Conservation (phyloP, 2,888 invertebrate species). For the Branchellion lobata region DNA sequence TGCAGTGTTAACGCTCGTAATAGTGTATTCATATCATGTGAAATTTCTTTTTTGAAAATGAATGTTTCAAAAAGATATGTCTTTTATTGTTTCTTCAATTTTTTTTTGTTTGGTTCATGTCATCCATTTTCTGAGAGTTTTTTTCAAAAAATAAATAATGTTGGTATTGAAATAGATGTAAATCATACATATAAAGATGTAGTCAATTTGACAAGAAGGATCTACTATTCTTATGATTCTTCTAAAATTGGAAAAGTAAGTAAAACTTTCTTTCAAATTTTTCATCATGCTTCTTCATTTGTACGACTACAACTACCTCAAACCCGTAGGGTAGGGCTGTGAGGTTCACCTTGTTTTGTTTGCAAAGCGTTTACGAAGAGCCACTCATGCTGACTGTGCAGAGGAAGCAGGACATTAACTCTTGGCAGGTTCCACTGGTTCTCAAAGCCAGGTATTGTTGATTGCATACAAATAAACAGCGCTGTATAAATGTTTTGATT, state of each 20-base stretch:
- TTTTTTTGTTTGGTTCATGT: too few relatives aligned
- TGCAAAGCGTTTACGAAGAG: neutral
- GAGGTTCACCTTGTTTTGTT: neutral
- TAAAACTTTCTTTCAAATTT: neutral
- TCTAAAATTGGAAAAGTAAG: neutral
- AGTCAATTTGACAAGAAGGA: neutral
- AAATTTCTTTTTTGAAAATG: too few relatives aligned
- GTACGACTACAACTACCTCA: too few relatives aligned
- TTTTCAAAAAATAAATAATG: neutral
- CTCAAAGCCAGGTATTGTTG: neutral
- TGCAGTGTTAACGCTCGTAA: too few relatives aligned
- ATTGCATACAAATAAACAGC: too few relatives aligned
- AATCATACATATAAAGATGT: neutral
- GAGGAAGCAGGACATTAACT: neutral
- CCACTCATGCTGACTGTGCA: neutral
- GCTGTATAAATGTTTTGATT: too few relatives aligned
- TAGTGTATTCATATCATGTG: too few relatives aligned
- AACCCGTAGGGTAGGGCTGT: neutral
- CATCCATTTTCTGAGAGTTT: too few relatives aligned
- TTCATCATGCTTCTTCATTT: too few relatives aligned
- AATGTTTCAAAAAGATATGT: too few relatives aligned
- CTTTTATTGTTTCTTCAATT: too few relatives aligned
- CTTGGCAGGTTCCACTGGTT: constrained; percentile 1
- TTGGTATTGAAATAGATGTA: neutral
- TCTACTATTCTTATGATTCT: neutral